Percentiles rank a stretch among this genome's conserved stretches.
These are phyloP conservation scores for Drosophila stalkeri DNA, from an alignment of 2,888 invertebrate genomes.

Conservation along the genomic window DNA sequence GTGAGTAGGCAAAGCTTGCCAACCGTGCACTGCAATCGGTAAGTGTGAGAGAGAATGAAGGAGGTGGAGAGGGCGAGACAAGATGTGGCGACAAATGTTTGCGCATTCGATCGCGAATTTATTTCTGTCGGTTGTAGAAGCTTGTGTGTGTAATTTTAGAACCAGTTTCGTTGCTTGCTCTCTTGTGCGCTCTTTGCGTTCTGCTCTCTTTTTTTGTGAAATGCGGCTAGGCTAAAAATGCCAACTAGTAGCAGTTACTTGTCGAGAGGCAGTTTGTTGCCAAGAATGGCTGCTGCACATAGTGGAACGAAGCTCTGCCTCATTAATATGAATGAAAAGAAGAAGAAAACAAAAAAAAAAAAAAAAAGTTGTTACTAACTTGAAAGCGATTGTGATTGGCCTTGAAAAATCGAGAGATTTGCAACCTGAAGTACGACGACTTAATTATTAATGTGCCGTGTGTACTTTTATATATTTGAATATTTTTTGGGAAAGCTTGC, in stretches of 20 bases:
- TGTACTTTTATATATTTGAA: not conserved
- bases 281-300: slow-evolving; percentile 19
- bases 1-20: no score
- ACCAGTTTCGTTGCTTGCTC: slow-evolving; percentile 54
- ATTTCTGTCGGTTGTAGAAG: slow-evolving; percentile 60
- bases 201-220: not conserved
- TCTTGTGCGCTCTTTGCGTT: not conserved
- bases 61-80: slow-evolving; percentile 8
- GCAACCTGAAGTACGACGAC: slow-evolving; percentile 37
- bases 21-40: not conserved
- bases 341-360: slow-evolving; percentile 43
- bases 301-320: slow-evolving; percentile 27
- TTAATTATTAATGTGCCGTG: slow-evolving; percentile 6
- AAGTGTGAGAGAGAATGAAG: not conserved
- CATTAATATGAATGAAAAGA: slow-evolving; percentile 72
- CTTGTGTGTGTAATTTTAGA: slow-evolving; percentile 47
- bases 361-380: slow-evolving; percentile 39
- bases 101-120: slow-evolving; percentile 32
- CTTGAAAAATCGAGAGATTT: slow-evolving; percentile 63
- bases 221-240: slow-evolving; percentile 19
- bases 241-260: slow-evolving; percentile 27
- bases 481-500: slow-evolving; percentile 43
- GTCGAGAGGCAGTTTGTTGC: slow-evolving; percentile 12
- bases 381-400: slow-evolving; percentile 59
- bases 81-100: slow-evolving; percentile 22